Evolutionary conservation across 2,797 vertebrate genomes (phyloP).

Genomic region (Phoeniculus purpureus): DNA sequence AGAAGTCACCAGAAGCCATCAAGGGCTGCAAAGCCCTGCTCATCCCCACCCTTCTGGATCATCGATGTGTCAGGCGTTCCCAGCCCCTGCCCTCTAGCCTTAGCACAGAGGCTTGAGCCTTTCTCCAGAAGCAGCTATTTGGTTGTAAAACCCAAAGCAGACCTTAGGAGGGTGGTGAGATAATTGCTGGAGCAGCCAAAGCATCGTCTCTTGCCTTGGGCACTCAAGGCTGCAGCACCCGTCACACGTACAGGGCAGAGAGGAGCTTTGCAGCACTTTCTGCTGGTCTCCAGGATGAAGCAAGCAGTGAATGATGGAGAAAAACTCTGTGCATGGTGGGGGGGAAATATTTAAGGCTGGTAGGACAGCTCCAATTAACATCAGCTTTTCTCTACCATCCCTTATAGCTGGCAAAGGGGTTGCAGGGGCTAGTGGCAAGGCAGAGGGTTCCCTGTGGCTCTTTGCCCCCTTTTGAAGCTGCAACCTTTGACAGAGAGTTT

Average conservation of each 20-base stretch:
- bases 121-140: not conserved
- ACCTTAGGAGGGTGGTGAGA: not conserved
- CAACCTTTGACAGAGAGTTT: not conserved
- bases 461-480: not conserved
- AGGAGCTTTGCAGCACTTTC: not conserved
- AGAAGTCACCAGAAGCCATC: not conserved
- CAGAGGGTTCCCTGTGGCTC: not conserved
- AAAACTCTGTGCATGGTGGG: not conserved
- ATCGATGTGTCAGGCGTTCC: not conserved
- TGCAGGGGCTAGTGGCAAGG: not conserved
- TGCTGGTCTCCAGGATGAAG: not conserved
- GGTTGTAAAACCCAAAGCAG: not conserved
- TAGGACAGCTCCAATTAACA: not conserved
- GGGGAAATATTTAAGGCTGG: not conserved
- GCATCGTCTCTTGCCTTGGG: not conserved
- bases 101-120: not conserved
- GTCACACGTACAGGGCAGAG: accelerated
- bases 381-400: not conserved
- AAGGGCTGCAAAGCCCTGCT: not conserved
- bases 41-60: not conserved
- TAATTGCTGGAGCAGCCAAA: not conserved
- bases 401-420: not conserved
- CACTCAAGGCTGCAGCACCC: not conserved
- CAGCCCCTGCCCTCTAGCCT: accelerated
- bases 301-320: not conserved